Conservation (phyloP, 2,113 vertebrate species). For the Poeciliopsis occidentalis region DNA sequence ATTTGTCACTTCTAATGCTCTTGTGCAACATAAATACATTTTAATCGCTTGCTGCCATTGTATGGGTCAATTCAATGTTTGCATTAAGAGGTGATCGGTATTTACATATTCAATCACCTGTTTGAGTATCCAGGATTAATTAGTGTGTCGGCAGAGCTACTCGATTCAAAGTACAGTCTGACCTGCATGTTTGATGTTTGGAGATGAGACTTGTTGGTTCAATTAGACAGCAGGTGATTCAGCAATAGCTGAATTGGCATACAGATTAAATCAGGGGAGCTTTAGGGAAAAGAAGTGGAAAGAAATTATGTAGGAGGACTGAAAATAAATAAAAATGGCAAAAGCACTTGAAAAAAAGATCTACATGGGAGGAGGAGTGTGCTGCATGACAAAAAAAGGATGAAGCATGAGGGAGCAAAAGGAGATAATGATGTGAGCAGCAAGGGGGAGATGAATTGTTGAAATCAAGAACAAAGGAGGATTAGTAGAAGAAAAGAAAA, state of each 20-base stretch:
- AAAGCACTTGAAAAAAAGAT: constrained; percentile 19
- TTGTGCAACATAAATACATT: background rate
- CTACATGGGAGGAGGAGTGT: constrained; percentile 13
- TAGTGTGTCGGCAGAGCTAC: background rate
- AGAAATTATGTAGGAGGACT: constrained; percentile 33
- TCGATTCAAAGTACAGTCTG: background rate
- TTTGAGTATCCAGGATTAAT: background rate
- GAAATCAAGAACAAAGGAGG: constrained; percentile 45
- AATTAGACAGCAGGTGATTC: constrained; percentile 32
- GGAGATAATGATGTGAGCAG: constrained; percentile 29
- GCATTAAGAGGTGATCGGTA: background rate
- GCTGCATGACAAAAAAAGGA: background rate
- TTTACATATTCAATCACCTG: background rate
- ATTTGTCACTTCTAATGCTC: no score
- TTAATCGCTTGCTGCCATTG: background rate
- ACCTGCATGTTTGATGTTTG: constrained; percentile 5
- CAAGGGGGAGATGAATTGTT: constrained; percentile 14
- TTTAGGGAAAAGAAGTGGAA: constrained; percentile 2
- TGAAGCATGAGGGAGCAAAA: constrained; percentile 26
- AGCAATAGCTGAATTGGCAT: constrained; percentile 1
- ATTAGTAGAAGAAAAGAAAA: constrained; percentile 20
- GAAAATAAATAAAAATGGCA: constrained; percentile 31
- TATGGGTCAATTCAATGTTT: background rate
- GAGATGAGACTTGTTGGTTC: constrained; percentile 7
- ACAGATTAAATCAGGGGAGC: background rate